These are phyloP conservation scores for Lota lota DNA, from an alignment of 2,113 vertebrate species.

Conservation along the genomic window DNA sequence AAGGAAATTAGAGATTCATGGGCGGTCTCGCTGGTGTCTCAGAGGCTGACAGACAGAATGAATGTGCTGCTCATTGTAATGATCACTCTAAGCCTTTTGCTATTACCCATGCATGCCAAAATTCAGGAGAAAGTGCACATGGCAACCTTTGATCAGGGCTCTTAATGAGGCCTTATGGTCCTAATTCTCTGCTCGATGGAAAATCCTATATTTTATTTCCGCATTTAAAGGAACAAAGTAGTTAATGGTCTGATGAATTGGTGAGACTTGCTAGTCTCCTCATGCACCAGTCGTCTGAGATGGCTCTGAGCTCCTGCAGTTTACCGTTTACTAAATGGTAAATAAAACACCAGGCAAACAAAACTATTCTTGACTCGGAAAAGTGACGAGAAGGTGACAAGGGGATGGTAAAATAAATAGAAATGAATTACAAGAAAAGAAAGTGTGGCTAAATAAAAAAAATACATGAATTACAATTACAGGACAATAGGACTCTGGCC, in stretches of 20 bases:
- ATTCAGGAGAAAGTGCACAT: constrained; percentile 32
- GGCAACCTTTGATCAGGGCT: constrained; percentile 20
- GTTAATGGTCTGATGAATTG: constrained; percentile 14
- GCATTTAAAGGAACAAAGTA: constrained; percentile 37
- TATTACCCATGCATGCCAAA: constrained; percentile 27
- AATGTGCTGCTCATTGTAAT: constrained; percentile 45
- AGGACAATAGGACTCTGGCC: too few species aligned
- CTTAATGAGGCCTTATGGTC: constrained; percentile 59
- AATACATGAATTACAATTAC: too few species aligned
- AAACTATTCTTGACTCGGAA: too few species aligned
- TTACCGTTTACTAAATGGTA: too few species aligned
- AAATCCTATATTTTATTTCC: constrained; percentile 46
- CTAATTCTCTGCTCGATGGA: constrained; percentile 49
- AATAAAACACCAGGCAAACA: too few species aligned
- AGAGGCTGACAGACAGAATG: constrained; percentile 48
- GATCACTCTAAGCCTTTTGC: constrained; percentile 30
- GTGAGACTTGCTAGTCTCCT: too few species aligned
- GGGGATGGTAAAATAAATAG: too few species aligned
- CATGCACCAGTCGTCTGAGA: too few species aligned
- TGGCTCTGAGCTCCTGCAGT: too few species aligned
- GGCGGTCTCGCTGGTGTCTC: constrained; percentile 33
- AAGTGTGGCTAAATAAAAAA: too few species aligned
- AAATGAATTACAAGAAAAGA: too few species aligned
- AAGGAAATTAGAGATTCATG: constrained; percentile 50
- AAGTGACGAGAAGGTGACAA: too few species aligned